Percentiles rank a stretch among this genome's conserved stretches.
phyloP scores from a whole-genome alignment of 1,140 invertebrate genomes.

The Dendrolimus kikuchii region DNA sequence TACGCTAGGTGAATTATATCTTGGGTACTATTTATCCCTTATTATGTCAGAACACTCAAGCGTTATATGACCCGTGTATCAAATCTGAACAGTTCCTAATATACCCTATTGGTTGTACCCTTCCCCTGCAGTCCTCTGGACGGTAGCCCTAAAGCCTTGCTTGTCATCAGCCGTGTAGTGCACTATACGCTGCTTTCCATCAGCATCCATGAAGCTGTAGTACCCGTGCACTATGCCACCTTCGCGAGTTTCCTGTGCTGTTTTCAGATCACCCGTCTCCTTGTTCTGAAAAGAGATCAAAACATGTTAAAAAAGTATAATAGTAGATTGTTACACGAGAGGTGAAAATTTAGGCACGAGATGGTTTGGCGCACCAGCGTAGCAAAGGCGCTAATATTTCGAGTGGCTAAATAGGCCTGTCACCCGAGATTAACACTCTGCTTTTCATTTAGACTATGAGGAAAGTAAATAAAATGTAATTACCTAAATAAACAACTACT shows the following conservation, averaged over 20 bases:
- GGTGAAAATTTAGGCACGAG: too few relatives aligned
- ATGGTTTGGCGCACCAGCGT: too few relatives aligned
- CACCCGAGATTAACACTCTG: too few relatives aligned
- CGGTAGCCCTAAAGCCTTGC: slow-evolving; percentile 49
- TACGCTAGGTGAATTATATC: too few relatives aligned
- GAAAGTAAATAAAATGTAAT: too few relatives aligned
- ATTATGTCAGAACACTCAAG: too few relatives aligned
- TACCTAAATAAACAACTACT: too few relatives aligned
- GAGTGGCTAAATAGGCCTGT: too few relatives aligned
- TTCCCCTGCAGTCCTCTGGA: slow-evolving; percentile 19
- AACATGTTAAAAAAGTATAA: background rate
- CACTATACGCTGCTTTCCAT: slow-evolving; percentile 74
- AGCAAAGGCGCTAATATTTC: too few relatives aligned
- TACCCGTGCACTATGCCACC: slow-evolving; percentile 72
- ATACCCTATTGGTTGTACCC: background rate
- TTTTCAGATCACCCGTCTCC: slow-evolving; percentile 63
- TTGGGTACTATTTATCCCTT: too few relatives aligned
- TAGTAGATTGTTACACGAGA: background rate
- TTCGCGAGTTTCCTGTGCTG: slow-evolving; percentile 70
- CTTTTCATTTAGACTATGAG: too few relatives aligned
- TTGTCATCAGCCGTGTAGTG: slow-evolving; percentile 73
- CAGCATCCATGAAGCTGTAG: slow-evolving; percentile 75
- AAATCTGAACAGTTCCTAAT: background rate
- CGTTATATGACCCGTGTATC: background rate
- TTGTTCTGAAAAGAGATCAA: slow-evolving; percentile 37